Base-by-base conservation (phyloP, 2,113 vertebrate species). In the Caranx ignobilis region DNA sequence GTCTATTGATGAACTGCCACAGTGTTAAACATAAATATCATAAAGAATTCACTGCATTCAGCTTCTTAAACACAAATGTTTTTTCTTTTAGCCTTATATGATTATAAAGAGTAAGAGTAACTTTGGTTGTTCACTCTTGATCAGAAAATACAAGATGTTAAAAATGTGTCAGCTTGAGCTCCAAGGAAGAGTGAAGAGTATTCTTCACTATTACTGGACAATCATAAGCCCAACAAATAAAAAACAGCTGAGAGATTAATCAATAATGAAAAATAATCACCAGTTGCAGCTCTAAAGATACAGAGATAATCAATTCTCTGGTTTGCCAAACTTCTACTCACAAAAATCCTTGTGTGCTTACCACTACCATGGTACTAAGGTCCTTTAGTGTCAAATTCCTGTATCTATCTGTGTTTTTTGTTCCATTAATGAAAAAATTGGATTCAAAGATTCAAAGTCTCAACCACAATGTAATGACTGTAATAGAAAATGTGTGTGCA, bases 401-500 rank as follows among this genome's bases (percentile, higher is more conserved):
- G 10, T 64, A 32, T 71, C 32, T 60, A 5, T 37, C 31, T 34
- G 12, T 0, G 5, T 66, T 43, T 34, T 21, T 77, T n/a, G 21
- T 69, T 75, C 1, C 35, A 45, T 72, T 21, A 37, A 74, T 45
- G 35, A 47, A 43, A 79, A 82, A 84, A 72, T 55, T 47, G 26
- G 26, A 26, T 26, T 26, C 26, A 26, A 26, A 26, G 26, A 56
- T 69, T 60, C 12, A 21, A 79, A 50, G 11, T 54, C 32, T 52
- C 2, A 0, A 79, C 7, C 63, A 35, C 3, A 41, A 56, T 65
- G 64, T 7, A 68, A 54, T 3, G 4, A 67, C 13, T 67, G 63
- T 70, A 15, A 63, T 82, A 81, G 65, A 86, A 91, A 91, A 86
- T 61, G 68, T 65, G 73, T n/a, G 16, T 31, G 50, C 32, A 65